Conservation (phyloP, 1,140 invertebrate genomes). For the Zophobas atratus region DNA sequence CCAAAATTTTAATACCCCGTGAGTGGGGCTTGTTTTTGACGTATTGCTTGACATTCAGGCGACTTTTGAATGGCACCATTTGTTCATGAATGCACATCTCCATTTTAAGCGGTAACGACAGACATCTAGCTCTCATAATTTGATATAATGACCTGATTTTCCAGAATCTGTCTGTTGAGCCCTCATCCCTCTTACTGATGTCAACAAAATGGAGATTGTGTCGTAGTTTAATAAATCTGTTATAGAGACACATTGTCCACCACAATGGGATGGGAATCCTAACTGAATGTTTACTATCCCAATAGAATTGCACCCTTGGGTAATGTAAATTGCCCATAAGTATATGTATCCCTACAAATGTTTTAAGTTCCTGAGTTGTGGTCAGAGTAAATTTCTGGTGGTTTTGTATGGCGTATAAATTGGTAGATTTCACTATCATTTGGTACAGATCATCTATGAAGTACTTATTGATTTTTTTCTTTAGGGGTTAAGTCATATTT, state of each 20-base stretch:
- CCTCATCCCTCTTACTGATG: background rate
- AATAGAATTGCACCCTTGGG: constrained; percentile 20
- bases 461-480: constrained; percentile 2
- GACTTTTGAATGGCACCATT: background rate
- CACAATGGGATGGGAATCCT: background rate
- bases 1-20: constrained; percentile 30
- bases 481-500: background rate
- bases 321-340: constrained; percentile 46
- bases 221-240: background rate
- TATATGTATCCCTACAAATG: constrained; percentile 33
- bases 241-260: background rate
- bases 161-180: background rate
- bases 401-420: constrained; percentile 39
- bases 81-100: background rate
- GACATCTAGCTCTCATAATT: background rate
- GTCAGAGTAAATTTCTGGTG: constrained; percentile 11
- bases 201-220: background rate
- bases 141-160: background rate
- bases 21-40: constrained; percentile 28
- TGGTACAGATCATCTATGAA: constrained; percentile 17
- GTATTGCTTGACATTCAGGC: background rate
- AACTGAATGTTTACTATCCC: background rate
- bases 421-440: constrained; percentile 10
- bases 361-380: constrained; percentile 6
- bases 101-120: background rate